phyloP scores from a whole-genome alignment of 2,888 invertebrate genomes.

The Drosophila suboccidentalis region DNA sequence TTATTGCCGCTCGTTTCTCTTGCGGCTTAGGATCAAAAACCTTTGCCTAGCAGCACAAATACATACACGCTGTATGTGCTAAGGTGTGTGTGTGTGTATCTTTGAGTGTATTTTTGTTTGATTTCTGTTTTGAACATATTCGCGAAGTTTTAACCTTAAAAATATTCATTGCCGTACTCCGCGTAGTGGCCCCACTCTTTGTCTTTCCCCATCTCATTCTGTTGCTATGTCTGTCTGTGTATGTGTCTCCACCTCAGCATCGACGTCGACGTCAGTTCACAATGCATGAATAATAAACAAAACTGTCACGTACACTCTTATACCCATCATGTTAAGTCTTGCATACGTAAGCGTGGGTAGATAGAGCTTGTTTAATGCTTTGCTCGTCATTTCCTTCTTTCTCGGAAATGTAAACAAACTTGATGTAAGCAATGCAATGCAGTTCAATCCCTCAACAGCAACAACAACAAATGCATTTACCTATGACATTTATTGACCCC shows the following conservation, averaged over 20 bases:
- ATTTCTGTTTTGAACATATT: conserved; percentile 56
- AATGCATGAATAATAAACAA: conserved; percentile 68
- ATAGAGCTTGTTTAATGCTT: conserved; percentile 42
- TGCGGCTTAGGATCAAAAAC: conserved; percentile 76
- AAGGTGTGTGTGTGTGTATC: conserved; percentile 1
- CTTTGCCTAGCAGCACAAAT: conserved; percentile 51
- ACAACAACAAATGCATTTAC: conserved; percentile 6
- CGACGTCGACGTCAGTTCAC: conserved; percentile 23
- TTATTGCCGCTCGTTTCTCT: conserved; percentile 59
- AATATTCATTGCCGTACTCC: conserved; percentile 66
- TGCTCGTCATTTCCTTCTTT: conserved; percentile 70
- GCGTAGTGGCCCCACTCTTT: conserved; percentile 11
- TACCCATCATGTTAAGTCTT: conserved; percentile 25
- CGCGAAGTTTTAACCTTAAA: conserved; percentile 68
- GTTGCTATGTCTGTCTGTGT: conserved; percentile 3
- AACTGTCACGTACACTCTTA: conserved; percentile 69
- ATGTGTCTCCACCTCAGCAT: conserved; percentile 3
- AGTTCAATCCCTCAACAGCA: conserved; percentile 1
- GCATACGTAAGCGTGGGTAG: conserved; percentile 47
- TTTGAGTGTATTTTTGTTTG: conserved; percentile 58
- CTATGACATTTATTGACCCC: conserved; percentile 33
- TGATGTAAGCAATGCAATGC: conserved; percentile 32
- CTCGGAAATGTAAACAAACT: conserved; percentile 67
- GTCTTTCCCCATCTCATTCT: background rate
- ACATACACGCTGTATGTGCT: background rate